Evolutionary conservation across 2,888 invertebrate species (phyloP), one percentile per base, ranked within the genome.

Genomic region (Sturmia bella): DNA sequence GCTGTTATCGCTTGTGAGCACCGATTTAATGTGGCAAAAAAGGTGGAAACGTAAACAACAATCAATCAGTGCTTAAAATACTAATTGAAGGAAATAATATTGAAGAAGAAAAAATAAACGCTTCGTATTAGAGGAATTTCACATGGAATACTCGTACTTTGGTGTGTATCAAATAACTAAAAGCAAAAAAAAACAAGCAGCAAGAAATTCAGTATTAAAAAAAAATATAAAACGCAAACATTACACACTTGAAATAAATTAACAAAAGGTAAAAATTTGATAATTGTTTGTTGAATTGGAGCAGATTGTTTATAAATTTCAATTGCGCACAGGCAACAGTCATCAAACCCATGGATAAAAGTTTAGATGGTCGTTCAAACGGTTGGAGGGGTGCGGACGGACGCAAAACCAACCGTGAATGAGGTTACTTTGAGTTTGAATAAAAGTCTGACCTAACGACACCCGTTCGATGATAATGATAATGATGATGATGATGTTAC

Each of bases 301-400:
- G 74, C 77, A 82, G 77, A 63, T 74, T 77, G 69, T 82, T 74
- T 69, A 82, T 77, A 77, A 77, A 82, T 73, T 73, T 81, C 52
- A 69, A 73, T 37, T 59, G 27, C 63, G 54, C 50, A 27, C 68
- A 69, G 57, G 48, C 52, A 32, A 50, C 24, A 27, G 61, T 21
- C 41, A 61, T 32, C n/a, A 11, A 74, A 63, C 24, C 27, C 15
- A 75, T 45, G 64, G 41, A 43, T 24, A 37, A 37, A 13, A 19
- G 19, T 24, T 32, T 3, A 7, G 32, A 9, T 7, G 9, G 32
- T 3, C 6, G 32, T 32, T 1, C 1, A 32, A 32, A 7, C 32
- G 4, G 32, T 32, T 32, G 32, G 32, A 1, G 7, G 32, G 27
- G 27, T 6, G 27, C 7, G 24, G 50, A 43, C 32, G 45, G 48